Conservation (phyloP, 2,888 invertebrate genomes). For the Drosophila tanythrix region DNA sequence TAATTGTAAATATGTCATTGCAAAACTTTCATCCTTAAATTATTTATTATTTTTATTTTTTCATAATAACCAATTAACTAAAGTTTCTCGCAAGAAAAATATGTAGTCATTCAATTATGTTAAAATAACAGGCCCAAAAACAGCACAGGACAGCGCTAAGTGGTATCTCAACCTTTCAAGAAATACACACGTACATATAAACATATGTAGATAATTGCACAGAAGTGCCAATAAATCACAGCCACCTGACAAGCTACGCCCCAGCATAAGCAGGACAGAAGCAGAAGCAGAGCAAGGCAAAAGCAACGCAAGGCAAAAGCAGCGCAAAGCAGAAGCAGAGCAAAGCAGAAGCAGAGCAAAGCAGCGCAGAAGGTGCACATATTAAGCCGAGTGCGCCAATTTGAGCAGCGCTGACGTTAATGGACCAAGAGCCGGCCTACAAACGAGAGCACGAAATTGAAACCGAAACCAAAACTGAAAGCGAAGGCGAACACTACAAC, state of each 20-base stretch:
- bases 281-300: constrained; percentile 7
- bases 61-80: constrained; percentile 9
- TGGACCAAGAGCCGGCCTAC: constrained; percentile 58
- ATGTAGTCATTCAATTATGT: constrained; percentile 31
- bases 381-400: constrained; percentile 58
- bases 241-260: constrained; percentile 14
- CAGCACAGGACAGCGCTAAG: constrained; percentile 5
- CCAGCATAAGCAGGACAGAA: constrained; percentile 8
- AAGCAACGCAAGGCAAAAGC: constrained; percentile 4
- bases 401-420: constrained; percentile 52
- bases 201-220: constrained; percentile 12
- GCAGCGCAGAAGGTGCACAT: neutral
- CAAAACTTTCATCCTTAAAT: constrained; percentile 18
- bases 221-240: constrained; percentile 51
- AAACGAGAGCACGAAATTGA: constrained; percentile 8
- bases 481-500: constrained; percentile 6
- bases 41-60: neutral
- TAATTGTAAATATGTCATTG: neutral
- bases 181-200: neutral
- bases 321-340: constrained; percentile 6
- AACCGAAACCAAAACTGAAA: constrained; percentile 3
- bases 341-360: neutral
- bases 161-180: constrained; percentile 61
- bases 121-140: neutral
- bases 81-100: neutral